Evolutionary conservation across 2,888 invertebrate genomes (phyloP), one percentile per base, ranked within the genome.

Genomic region (Limnephilus lunatus): DNA sequence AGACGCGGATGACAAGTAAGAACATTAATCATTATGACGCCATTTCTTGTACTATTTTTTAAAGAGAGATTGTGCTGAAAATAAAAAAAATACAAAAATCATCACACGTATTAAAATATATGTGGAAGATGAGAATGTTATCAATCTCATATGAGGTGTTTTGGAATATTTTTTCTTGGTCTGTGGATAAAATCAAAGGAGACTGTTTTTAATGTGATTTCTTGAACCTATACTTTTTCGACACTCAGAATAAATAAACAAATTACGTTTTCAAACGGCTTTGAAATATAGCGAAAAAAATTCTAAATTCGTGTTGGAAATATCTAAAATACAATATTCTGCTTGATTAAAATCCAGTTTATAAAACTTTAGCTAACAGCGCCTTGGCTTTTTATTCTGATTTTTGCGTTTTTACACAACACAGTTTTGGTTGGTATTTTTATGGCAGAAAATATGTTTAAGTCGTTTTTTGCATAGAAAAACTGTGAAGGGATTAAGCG

Each of bases 11-110:
- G 88, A 88, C 88, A 88, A 53, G 88, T 25, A 31, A 9, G 88
- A 68, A 68, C 88, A 88, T 88, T 88, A 68, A 88, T 88, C 88
- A 88, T 88, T 68, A 88, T 32, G 31, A 88, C 88, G 88, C 88
- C 88, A 88, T 88, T 32, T 53, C 68, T 68, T 68, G 68, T 68
- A 68, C 25, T 9, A 68, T 68, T 19, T 68, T 88, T 68, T 25
- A 30, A 53, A 30, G 4, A 53, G 31, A 80, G 31, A 87, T 11
- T 30, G 11, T 48, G 15, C 30, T 32, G 31, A 15, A 53, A 53
- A 87, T 31, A 68, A 48, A 68, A 88, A 87, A 31, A 68, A 19
- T 0, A 32, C 32, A 68, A 68, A 88, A 53, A 3, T 68, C 88
- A 31, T 12, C 68, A 68, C 30, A 68, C 88, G 48, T 88, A 25